These are phyloP conservation scores for Poeciliopsis prolifica DNA, from an alignment of 2,113 vertebrate genomes.

Conservation along the genomic window DNA sequence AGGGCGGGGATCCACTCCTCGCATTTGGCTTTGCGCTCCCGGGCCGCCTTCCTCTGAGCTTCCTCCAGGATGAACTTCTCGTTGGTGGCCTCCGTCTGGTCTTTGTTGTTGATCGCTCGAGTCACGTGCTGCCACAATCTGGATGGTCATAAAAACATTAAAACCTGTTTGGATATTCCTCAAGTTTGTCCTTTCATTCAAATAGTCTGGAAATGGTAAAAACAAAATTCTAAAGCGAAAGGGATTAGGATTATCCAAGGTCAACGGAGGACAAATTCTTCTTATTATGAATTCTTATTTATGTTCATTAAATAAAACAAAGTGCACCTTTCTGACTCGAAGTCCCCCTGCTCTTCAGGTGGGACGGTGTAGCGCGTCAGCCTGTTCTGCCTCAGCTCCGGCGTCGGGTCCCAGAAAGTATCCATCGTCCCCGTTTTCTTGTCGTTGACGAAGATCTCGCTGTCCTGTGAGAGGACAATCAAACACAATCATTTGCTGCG, in stretches of 20 bases:
- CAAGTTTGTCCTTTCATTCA: no score
- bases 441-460: constrained; percentile 95
- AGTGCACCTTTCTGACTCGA: constrained; percentile 91
- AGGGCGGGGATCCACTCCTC: constrained; percentile 91
- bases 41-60: constrained; percentile 91
- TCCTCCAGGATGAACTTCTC: constrained; percentile 97
- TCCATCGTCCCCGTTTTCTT: constrained; percentile 92
- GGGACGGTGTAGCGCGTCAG: constrained; percentile 91
- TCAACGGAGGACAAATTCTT: no score
- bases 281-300: no score
- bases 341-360: constrained; percentile 92
- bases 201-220: no score
- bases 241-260: no score
- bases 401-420: constrained; percentile 93
- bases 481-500: background rate
- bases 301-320: background rate
- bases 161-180: background rate
- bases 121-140: constrained; percentile 99
- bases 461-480: constrained; percentile 82
- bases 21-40: constrained; percentile 90
- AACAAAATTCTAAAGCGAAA: no score
- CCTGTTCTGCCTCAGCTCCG: constrained; percentile 88
- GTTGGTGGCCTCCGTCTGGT: constrained; percentile 96
- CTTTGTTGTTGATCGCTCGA: constrained; percentile 95
- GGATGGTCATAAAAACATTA: background rate